Evolutionary conservation across 2,797 vertebrate genomes (phyloP).

Genomic region (Diglossa cyanea): DNA sequence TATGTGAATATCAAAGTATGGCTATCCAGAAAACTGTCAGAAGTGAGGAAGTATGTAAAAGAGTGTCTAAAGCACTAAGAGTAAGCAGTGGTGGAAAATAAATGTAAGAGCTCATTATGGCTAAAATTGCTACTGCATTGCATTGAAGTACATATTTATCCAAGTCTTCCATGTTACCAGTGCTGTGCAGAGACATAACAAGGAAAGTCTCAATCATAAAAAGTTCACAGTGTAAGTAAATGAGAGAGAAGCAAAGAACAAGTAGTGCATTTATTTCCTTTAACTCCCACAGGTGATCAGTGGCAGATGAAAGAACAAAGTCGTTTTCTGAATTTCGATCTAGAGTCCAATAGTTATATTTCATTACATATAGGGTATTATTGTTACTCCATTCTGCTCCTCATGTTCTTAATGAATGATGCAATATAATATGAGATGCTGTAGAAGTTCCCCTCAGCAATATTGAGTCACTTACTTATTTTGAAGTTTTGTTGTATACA

Average conservation of each 20-base stretch:
- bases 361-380: neutral
- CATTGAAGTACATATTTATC: neutral
- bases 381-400: neutral
- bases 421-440: neutral
- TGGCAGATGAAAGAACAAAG: neutral
- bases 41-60: accelerated
- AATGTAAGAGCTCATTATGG: neutral
- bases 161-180: neutral
- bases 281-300: neutral
- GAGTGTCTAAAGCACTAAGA: neutral
- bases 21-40: neutral
- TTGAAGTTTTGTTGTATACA: neutral
- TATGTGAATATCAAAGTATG: neutral
- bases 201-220: neutral
- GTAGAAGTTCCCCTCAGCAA: neutral
- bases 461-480: neutral
- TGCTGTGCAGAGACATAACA: neutral
- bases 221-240: neutral
- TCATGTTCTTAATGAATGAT: neutral
- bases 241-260: neutral
- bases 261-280: neutral
- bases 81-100: neutral
- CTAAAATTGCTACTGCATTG: neutral
- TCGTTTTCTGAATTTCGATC: neutral
- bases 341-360: neutral